phyloP scores from a whole-genome alignment of 1,140 invertebrate genomes.

The Pantala flavescens region DNA sequence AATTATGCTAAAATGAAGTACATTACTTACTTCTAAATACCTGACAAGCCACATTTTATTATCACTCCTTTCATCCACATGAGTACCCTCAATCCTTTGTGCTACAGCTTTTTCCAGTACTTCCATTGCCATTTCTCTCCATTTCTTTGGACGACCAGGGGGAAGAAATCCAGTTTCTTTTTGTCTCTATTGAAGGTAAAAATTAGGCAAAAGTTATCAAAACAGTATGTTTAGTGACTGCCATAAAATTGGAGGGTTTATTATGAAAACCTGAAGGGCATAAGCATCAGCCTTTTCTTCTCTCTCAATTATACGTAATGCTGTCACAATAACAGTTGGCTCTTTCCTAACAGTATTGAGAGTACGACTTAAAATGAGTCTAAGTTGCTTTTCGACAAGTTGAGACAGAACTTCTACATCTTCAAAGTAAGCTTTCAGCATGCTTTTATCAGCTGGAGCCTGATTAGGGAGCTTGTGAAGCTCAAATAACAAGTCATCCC shows the following conservation, averaged over 20 bases:
- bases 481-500: constrained; percentile 91
- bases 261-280: constrained; percentile 48
- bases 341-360: constrained; percentile 90
- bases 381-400: constrained; percentile 83
- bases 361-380: constrained; percentile 77
- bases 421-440: constrained; percentile 90
- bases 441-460: constrained; percentile 76
- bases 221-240: too few relatives aligned
- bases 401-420: constrained; percentile 87
- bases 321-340: constrained; percentile 92
- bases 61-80: constrained; percentile 78
- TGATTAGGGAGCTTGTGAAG: constrained; percentile 88
- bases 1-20: too few relatives aligned
- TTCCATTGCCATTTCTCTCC: constrained; percentile 77
- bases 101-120: constrained; percentile 75
- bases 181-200: constrained; percentile 44
- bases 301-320: constrained; percentile 88
- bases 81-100: constrained; percentile 76
- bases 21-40: constrained; percentile 35
- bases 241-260: background rate
- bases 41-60: constrained; percentile 95
- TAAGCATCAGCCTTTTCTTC: constrained; percentile 87
- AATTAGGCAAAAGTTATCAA: background rate
- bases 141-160: constrained; percentile 84
- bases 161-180: constrained; percentile 80